Evolutionary conservation across 2,797 vertebrate genomes (phyloP).

Genomic region (Gouania willdenowi): DNA sequence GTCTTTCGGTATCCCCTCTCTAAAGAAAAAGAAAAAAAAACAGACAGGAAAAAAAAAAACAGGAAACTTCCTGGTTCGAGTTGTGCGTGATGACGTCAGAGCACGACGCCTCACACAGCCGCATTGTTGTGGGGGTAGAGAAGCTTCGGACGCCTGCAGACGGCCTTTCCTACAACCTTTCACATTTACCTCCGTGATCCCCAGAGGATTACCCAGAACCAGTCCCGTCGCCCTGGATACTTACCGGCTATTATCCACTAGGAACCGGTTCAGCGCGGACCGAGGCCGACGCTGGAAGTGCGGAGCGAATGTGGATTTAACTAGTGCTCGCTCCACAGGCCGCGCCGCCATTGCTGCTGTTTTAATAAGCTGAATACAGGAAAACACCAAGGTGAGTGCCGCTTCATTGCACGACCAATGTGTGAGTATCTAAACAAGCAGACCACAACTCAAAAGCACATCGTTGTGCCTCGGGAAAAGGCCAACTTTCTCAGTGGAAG

Average conservation of each 20-base stretch:
- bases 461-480: not conserved
- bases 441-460: rapidly evolving
- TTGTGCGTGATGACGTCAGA: constrained; percentile 47
- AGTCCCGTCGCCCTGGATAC: constrained; percentile 59
- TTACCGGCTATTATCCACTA: constrained; percentile 12
- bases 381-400: constrained; percentile 50
- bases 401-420: rapidly evolving
- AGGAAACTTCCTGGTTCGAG: constrained; percentile 49
- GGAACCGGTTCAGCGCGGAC: constrained; percentile 38
- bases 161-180: constrained; percentile 10
- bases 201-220: constrained; percentile 5
- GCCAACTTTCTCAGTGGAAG: constrained; percentile 11
- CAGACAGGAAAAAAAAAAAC: not conserved
- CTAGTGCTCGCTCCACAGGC: constrained; percentile 67
- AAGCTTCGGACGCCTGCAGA: constrained; percentile 56
- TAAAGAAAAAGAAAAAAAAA: no score
- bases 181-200: not conserved
- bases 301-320: constrained; percentile 69
- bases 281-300: constrained; percentile 52
- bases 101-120: constrained; percentile 53
- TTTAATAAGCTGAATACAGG: constrained; percentile 52
- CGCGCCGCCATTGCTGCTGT: constrained; percentile 71
- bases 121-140: constrained; percentile 82
- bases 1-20: no score
- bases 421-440: no score